Evolutionary conservation across 2,113 vertebrate genomes (phyloP), one percentile per base, ranked within the genome.

Genomic region (Eidolon helvum): DNA sequence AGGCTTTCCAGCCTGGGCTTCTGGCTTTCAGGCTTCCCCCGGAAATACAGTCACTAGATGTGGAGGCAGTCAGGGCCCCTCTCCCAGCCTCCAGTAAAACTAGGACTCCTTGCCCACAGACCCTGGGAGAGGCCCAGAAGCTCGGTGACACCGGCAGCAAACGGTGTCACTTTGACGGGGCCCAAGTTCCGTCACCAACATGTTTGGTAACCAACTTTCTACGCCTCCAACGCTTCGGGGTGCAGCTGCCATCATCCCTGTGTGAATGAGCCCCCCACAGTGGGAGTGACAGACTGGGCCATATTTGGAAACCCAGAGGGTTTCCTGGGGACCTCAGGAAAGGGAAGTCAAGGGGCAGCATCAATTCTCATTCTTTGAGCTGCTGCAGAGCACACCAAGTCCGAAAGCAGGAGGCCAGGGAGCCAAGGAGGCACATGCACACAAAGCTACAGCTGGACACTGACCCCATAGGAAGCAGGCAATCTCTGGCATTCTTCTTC

Each of bases 401-500:
- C 38, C 55, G 26, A 50, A 86, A 69, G 55, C 50, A 2, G 74
- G 77, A 71, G 90, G 93, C 83, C 68, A 50, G 59, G 50, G 40
- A 2, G 45, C 24, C 7, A 22, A 21, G 66, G 6, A 43, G 5
- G 7, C 11, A 33, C 28, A 26, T 9, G 33, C 24, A 28, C 33
- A 26, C 0, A 0, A 35, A 21, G 40, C 26, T 0, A 0, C 4
- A 15, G 71, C 68, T 22, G 22, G 63, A 30, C 10, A 84, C 98
- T 99, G 95, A 99, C 99, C 99, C 99, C 99, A 99, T 99, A 7
- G 99, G 99, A 69, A 99, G 99, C 77, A 99, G 97, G 91, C 99
- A 99, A 35, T 99, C 99, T 72, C 99, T 98, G 95, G 99, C 99
- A 90, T 99, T 99, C 72, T 98, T 96, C 6, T 98, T 98, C 33